Evolutionary conservation across 2,113 vertebrate genomes (phyloP).

Genomic region (Catharus bicknelli): DNA sequence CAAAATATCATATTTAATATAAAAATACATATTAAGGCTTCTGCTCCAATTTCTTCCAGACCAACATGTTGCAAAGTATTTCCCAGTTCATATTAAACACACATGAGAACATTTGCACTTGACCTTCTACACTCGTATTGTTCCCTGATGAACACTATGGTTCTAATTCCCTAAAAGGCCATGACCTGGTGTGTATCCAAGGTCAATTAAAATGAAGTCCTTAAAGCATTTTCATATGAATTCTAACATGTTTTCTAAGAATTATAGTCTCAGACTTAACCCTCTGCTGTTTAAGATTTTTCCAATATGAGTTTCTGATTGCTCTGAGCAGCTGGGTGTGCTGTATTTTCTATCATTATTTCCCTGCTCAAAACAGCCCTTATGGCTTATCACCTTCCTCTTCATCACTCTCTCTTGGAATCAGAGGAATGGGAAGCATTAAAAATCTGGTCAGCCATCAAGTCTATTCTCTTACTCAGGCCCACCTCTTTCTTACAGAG

Average conservation of each 20-base stretch:
- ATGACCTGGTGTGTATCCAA: slow-evolving; percentile 30
- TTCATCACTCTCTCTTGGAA: slow-evolving; percentile 2
- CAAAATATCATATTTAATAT: slow-evolving; percentile 17
- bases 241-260: slow-evolving; percentile 35
- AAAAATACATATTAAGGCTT: not conserved
- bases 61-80: slow-evolving; percentile 21
- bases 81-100: slow-evolving; percentile 41
- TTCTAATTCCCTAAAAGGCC: slow-evolving; percentile 49
- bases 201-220: slow-evolving; percentile 62
- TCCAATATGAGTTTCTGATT: slow-evolving; percentile 11
- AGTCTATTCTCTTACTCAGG: not conserved
- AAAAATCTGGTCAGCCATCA: not conserved
- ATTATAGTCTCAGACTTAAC: slow-evolving; percentile 9
- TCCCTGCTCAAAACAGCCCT: not conserved
- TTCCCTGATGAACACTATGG: slow-evolving; percentile 28
- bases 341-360: not conserved
- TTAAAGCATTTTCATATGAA: slow-evolving; percentile 54
- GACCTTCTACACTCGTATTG: slow-evolving; percentile 51
- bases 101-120: slow-evolving; percentile 48
- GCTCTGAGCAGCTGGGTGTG: not conserved
- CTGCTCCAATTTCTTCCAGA: slow-evolving; percentile 41
- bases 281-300: not conserved
- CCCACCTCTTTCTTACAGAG: not conserved
- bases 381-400: slow-evolving; percentile 14
- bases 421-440: slow-evolving; percentile 8